Evolutionary conservation across 2,888 invertebrate species (phyloP).

Genomic region (Chrysolina haemoptera): DNA sequence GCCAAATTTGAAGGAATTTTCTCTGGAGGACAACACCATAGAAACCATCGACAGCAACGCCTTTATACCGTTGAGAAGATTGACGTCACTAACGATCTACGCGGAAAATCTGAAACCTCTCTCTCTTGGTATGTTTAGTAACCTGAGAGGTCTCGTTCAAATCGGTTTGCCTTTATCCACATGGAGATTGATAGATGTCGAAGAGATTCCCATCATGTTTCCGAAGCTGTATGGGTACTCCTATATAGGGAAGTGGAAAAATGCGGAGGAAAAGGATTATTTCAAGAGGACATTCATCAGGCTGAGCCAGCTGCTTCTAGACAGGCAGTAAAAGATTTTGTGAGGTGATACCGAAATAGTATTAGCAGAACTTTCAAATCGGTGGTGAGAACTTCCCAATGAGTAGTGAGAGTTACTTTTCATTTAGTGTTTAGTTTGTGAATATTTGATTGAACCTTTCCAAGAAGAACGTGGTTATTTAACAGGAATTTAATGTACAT

Average conservation of each 20-base stretch:
- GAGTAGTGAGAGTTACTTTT: no score
- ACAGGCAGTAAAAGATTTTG: not conserved
- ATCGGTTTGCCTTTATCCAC: conserved; percentile 38
- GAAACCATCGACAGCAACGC: conserved; percentile 20
- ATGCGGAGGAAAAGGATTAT: not conserved
- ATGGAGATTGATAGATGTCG: conserved; percentile 32
- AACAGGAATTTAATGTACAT: no score
- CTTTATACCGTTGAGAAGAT: conserved; percentile 25
- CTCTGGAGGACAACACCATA: conserved; percentile 32
- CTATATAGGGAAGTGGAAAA: conserved; percentile 19
- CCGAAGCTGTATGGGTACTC: conserved; percentile 35
- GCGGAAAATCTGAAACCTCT: conserved; percentile 28
- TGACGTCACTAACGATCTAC: conserved; percentile 37
- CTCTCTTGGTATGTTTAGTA: conserved; percentile 28
- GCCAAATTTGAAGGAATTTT: conserved; percentile 31
- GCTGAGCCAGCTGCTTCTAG: conserved; percentile 4
- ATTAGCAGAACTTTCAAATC: no score
- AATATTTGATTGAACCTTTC: no score
- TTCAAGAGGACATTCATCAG: conserved; percentile 3
- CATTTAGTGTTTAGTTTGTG: no score
- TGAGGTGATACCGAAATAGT: not conserved
- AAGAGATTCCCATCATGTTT: conserved; percentile 29
- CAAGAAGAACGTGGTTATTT: no score
- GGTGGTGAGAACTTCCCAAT: no score
- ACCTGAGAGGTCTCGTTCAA: conserved; percentile 32